Base-by-base conservation (phyloP, 2,888 invertebrate genomes). In the Amphipyra berbera region DNA sequence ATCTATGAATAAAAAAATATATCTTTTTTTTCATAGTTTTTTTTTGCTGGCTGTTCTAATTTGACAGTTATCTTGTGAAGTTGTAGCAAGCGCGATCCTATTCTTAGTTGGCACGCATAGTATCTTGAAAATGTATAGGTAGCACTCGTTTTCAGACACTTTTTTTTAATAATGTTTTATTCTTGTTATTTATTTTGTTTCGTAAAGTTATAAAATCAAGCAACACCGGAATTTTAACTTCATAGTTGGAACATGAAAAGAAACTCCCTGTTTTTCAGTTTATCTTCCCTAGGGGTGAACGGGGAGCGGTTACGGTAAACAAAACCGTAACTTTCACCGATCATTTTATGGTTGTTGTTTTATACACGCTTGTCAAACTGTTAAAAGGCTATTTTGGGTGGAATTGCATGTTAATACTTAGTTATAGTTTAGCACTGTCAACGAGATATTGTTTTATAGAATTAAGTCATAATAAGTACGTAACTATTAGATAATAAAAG, bases 301-400 rank as follows among this genome's bases (percentile, higher is more conserved):
- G 63, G 80, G 78, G 80, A 78, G 74, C 72, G 73, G 81, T 79
- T 64, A 57, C 45, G 68, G 83, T 88, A 88, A 90, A 90, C 90
- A 89, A 84, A 88, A 84, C 82, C 82, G 81, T 85, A 87, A 88
- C 85, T 88, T 89, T 76, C 83, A 67, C 73, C 82, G 81, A 87
- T 87, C 79, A 85, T 86, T 84, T 86, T 73, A 77, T 77, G 70
- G 84, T 82, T 83, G 84, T 82, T 86, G 76, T 84, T 86, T 75
- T 41, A 30, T 60, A 48, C 58, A 62, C 53, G 49, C 53, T 52
- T 53, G 12, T 59, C 58, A 59, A 61, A 56, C 52, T 50, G 46
- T 61, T 52, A 40, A 56, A 37, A 46, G 38, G 10, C 37, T 33
- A 52, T 56, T 67, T 61, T 56, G n/a, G 27, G 33, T 40, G 1